phyloP scores from a whole-genome alignment of 2,888 invertebrate species.

The Neoitamus cyanurus region DNA sequence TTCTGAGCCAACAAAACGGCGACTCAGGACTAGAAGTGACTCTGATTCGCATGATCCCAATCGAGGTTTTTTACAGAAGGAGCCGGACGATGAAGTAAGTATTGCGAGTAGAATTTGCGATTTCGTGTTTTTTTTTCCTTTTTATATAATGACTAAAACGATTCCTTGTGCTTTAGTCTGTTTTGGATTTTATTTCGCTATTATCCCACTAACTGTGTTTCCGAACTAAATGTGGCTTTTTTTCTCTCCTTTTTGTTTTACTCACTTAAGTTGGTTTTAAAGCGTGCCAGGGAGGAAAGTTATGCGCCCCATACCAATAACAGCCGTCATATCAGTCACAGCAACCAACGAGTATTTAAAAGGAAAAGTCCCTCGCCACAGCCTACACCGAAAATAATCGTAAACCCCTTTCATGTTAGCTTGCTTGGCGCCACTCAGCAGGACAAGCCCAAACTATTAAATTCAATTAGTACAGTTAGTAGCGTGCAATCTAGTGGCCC shows the following conservation, averaged over 20 bases:
- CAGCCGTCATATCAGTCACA: not conserved
- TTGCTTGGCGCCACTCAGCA: not conserved
- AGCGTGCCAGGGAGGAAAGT: conserved; percentile 53
- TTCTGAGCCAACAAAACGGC: conserved; percentile 43
- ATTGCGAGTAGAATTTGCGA: not conserved
- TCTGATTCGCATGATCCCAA: conserved; percentile 46
- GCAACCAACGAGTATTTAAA: not conserved
- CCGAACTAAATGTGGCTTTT: not conserved
- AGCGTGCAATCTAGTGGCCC: conserved; percentile 12
- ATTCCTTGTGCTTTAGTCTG: conserved; percentile 32
- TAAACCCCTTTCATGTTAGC: conserved; percentile 41
- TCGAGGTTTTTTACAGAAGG: not conserved
- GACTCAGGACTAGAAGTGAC: conserved; percentile 50
- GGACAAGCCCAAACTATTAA: conserved; percentile 12
- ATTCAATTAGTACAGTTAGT: not conserved
- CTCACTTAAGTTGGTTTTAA: conserved; percentile 52
- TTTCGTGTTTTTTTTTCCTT: not conserved
- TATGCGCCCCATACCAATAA: conserved; percentile 27
- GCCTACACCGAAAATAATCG: conserved; percentile 33
- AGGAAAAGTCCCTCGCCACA: conserved; percentile 38
- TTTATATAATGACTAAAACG: not conserved
- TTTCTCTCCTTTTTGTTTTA: conserved; percentile 9
- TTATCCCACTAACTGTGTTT: conserved; percentile 8
- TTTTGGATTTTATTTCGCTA: conserved; percentile 41
- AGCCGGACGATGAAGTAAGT: conserved; percentile 32